phyloP scores from a whole-genome alignment of 2,113 vertebrate species.

The Alosa alosa region DNA sequence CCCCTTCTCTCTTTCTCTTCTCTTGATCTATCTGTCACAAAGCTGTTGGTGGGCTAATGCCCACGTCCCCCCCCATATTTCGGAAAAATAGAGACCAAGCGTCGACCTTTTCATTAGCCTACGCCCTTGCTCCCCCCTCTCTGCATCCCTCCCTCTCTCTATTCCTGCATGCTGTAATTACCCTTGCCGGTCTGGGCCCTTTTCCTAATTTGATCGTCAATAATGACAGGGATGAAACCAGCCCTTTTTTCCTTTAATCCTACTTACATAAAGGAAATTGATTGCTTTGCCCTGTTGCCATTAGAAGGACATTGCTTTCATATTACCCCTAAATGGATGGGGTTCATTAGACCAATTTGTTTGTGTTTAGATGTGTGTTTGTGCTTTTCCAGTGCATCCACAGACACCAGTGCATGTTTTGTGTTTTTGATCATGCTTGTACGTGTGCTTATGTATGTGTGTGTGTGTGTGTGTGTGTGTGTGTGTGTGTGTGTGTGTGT shows the following conservation, averaged over 20 bases:
- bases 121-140: not conserved
- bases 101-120: not conserved
- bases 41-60: not conserved
- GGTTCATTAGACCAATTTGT: conserved; percentile 31
- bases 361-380: conserved; percentile 15
- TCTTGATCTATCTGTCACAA: not conserved
- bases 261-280: conserved; percentile 45
- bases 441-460: not conserved
- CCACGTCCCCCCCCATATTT: not conserved
- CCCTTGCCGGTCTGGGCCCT: conserved; percentile 28
- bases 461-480: not conserved
- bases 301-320: conserved; percentile 27
- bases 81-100: conserved; percentile 21
- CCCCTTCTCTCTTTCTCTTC: not conserved
- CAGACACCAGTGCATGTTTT: not conserved
- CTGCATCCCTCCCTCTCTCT: not conserved
- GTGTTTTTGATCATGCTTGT: not conserved
- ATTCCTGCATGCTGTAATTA: conserved; percentile 39
- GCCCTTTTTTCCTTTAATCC: conserved; percentile 32
- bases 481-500: not conserved
- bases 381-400: not conserved
- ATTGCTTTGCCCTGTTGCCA: conserved; percentile 40
- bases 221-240: conserved; percentile 37
- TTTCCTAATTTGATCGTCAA: conserved; percentile 44
- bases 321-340: conserved; percentile 24